Evolutionary conservation across 2,888 invertebrate species (phyloP), one percentile per base, ranked within the genome.

Genomic region (Rhabditoides inermis): DNA sequence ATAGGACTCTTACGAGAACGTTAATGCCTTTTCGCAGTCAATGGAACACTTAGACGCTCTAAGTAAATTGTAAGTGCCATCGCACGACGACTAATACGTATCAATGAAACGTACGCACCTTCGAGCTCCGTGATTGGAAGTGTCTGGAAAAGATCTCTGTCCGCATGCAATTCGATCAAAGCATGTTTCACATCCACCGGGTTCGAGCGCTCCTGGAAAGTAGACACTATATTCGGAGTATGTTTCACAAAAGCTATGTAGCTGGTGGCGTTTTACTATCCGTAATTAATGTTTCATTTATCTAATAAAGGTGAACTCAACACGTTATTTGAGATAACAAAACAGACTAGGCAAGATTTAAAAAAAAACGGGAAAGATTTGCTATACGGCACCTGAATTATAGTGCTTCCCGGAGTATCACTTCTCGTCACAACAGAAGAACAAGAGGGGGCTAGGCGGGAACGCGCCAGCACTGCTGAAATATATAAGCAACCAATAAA

Each of bases 101-200:
- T 6, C 47, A 20, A 20, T 12, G 48, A 15, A 27, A 12, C 10
- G 37, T 20, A 37, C 28, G 22, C 44, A 65, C 70, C 73, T 59
- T 73, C 66, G 40, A 69, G 53, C 52, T 73, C 73, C 28, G 59
- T 44, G 44, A 62, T 62, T 26, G 70, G 65, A 26, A 73, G 52
- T 12, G 67, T 56, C 51, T 65, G 66, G 56, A 74, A 70, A 22
- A 65, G 67, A 51, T 73, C 69, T 26, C 73, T 52, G 54, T 73
- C 73, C 7, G 70, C 72, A 45, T 70, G 62, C 27, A 74, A 60
- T 42, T 69, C 63, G 7, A 69, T 53, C 44, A 73, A 50, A 18
- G 66, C 56, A 45, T 60, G 55, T 50, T 60, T 39, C 23, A 63
- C 58, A 44, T 66, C 62, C 49, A 64, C 54, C 26, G 44, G n/a